These are phyloP conservation scores for Aphaenogaster ashmeadi DNA, from an alignment of 1,140 invertebrate genomes.

Conservation along the genomic window DNA sequence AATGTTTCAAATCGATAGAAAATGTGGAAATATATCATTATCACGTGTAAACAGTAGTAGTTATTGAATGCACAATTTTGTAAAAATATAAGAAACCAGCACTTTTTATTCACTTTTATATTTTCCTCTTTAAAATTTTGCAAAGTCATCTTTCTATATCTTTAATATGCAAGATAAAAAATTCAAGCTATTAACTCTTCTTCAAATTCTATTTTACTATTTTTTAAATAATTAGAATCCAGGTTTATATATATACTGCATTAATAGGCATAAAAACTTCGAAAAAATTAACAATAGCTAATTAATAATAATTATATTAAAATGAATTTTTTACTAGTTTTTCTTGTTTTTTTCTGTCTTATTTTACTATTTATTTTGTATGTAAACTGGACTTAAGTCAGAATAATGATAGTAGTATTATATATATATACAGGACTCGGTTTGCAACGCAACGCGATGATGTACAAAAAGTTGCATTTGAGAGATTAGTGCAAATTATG, in stretches of 20 bases:
- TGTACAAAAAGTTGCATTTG: constrained; percentile 47
- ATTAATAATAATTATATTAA: constrained; percentile 39
- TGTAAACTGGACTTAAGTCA: constrained; percentile 5
- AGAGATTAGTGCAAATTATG: constrained; percentile 51
- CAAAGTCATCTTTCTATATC: neutral
- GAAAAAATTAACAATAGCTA: constrained; percentile 30
- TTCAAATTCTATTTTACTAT: constrained; percentile 5
- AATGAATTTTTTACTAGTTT: constrained; percentile 22
- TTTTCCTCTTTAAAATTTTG: neutral
- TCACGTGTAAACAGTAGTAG: neutral
- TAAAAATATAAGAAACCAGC: neutral
- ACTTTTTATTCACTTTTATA: neutral
- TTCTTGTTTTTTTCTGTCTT: constrained; percentile 1
- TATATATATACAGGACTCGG: constrained; percentile 18
- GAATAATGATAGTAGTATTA: constrained; percentile 17
- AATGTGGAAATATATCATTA: constrained; percentile 17
- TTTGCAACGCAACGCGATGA: constrained; percentile 16
- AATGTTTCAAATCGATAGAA: constrained; percentile 3
- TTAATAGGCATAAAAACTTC: neutral
- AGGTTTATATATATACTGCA: constrained; percentile 32
- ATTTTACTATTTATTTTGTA: neutral
- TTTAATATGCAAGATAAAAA: constrained; percentile 11
- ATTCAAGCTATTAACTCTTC: constrained; percentile 5
- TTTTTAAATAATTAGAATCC: constrained; percentile 45
- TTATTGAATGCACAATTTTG: constrained; percentile 10